Evolutionary conservation across 2,888 invertebrate species (phyloP).

Genomic region (Tryphoninae sp.): DNA sequence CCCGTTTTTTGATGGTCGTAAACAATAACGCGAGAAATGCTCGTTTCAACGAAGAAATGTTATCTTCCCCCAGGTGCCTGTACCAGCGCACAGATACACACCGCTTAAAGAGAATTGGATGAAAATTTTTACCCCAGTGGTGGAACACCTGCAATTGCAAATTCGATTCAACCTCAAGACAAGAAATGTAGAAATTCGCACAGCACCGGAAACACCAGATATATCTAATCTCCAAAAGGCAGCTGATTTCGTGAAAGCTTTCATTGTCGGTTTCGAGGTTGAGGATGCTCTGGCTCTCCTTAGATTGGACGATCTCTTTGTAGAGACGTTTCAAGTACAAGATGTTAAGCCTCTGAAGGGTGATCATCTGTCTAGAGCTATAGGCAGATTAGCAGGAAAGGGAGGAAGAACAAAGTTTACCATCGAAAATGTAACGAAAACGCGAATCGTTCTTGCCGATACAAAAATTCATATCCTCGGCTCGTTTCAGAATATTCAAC

Average conservation of each 20-base stretch:
- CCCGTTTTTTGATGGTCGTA: not conserved
- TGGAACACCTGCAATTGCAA: slow-evolving; percentile 96
- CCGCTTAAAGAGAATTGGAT: slow-evolving; percentile 98
- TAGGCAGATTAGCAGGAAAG: slow-evolving; percentile 98
- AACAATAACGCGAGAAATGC: not conserved
- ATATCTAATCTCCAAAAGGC: slow-evolving; percentile 97
- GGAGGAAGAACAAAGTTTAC: slow-evolving; percentile 98
- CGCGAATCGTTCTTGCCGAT: slow-evolving; percentile 98
- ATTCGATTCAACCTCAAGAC: slow-evolving; percentile 96
- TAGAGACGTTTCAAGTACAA: slow-evolving; percentile 98
- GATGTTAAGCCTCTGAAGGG: slow-evolving; percentile 98
- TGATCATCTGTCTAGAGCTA: slow-evolving; percentile 96
- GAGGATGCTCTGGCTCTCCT: slow-evolving; percentile 97
- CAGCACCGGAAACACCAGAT: slow-evolving; percentile 88
- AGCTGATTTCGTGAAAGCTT: slow-evolving; percentile 98
- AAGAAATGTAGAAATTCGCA: slow-evolving; percentile 93
- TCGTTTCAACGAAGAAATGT: not conserved
- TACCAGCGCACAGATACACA: slow-evolving; percentile 97
- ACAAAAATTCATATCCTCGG: slow-evolving; percentile 98
- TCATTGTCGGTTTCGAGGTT: slow-evolving; percentile 97
- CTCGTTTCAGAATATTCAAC: slow-evolving; percentile 97
- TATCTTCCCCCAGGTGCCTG: slow-evolving; percentile 83
- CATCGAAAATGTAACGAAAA: slow-evolving; percentile 99
- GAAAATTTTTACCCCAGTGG: slow-evolving; percentile 97
- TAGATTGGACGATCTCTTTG: slow-evolving; percentile 96